Evolutionary conservation across 2,797 vertebrate genomes (phyloP).

Genomic region (Rhinophrynus dorsalis): DNA sequence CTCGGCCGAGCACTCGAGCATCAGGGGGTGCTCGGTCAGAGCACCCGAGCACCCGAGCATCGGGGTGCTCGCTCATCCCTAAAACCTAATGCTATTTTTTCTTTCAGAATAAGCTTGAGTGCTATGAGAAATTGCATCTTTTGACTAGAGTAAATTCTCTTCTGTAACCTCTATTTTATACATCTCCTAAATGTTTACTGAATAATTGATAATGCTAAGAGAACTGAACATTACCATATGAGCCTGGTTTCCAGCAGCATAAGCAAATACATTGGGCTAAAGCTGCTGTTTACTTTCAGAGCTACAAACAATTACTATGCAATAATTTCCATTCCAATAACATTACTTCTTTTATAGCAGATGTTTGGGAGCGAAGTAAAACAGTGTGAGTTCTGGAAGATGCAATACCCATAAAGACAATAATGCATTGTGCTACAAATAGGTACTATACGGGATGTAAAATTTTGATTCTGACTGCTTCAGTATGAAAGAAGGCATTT

Average conservation of each 20-base stretch:
- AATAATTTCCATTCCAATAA: constrained; percentile 46
- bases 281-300: constrained; percentile 18
- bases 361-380: constrained; percentile 37
- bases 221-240: constrained; percentile 1
- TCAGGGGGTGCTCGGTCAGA: too few relatives aligned
- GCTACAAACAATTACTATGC: constrained; percentile 34
- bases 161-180: background rate
- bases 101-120: too few relatives aligned
- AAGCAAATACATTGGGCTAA: constrained; percentile 15
- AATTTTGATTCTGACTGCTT: constrained; percentile 13
- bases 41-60: too few relatives aligned
- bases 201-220: constrained; percentile 4
- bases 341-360: constrained; percentile 38
- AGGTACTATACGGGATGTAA: background rate
- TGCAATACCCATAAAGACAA: constrained; percentile 29
- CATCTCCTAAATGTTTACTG: background rate
- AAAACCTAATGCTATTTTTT: background rate
- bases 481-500: background rate
- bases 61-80: too few relatives aligned
- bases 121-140: background rate
- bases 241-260: background rate
- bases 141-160: background rate
- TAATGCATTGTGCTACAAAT: constrained; percentile 17
- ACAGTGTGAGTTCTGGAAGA: constrained; percentile 39
- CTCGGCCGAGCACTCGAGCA: too few relatives aligned